Evolutionary conservation across 2,888 invertebrate genomes (phyloP), one percentile per base, ranked within the genome.

Genomic region (Hemaris fuciformis): DNA sequence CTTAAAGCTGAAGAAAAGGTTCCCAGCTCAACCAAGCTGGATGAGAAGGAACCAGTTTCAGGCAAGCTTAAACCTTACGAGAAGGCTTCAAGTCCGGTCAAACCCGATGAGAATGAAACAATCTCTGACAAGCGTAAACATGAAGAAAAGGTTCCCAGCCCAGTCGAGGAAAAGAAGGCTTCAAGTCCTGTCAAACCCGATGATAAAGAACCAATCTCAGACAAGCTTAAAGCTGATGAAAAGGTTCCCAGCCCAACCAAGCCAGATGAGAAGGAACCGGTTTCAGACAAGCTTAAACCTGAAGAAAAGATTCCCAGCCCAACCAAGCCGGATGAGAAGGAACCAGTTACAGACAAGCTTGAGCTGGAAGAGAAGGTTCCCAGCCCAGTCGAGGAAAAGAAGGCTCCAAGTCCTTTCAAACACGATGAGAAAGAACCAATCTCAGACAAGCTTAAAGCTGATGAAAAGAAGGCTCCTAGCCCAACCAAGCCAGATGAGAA

Each of bases 1-100:
- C 22, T 2, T 4, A 7, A 8, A 62, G 34, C 6, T 45, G 13
- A 57, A 60, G 41, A 25, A 41, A n/a, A n/a, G 0, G 13, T 61
- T 0, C 65, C 64, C 18, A 66, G 64, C 1, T 53, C 34, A 0
- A 60, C 64, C 0, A 62, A 63, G 22, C 60, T 62, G 0, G 62
- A 64, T 1, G 62, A 61, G n/a, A n/a, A n/a, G n/a, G n/a, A n/a
- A n/a, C n/a, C n/a, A n/a, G n/a, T n/a, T n/a, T n/a, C n/a, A n/a
- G n/a, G n/a, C n/a, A n/a, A n/a, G n/a, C n/a, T n/a, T n/a, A n/a
- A n/a, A n/a, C n/a, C n/a, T n/a, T n/a, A n/a, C n/a, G n/a, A n/a
- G n/a, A n/a, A n/a, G n/a, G n/a, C n/a, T 38, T n/a, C n/a, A 38
- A 38, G 38, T 38, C 38, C n/a, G 3, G n/a, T n/a, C n/a, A n/a